phyloP scores from a whole-genome alignment of 2,888 invertebrate species.

The Anarsia innoxiella region DNA sequence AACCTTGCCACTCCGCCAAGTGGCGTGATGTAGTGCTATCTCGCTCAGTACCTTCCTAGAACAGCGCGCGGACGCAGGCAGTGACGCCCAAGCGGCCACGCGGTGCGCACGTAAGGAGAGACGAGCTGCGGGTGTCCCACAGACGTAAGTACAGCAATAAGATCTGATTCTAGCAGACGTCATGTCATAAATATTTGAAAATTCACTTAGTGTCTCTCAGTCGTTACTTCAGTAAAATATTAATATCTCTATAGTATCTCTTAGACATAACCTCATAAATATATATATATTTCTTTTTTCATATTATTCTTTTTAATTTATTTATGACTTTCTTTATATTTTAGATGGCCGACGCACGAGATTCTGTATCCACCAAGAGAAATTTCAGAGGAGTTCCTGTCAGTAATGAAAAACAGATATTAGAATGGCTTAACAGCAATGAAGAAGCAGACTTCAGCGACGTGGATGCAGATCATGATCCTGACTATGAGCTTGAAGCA shows the following conservation, averaged over 20 bases:
- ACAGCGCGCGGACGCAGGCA: too few species aligned
- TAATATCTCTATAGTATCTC: not conserved
- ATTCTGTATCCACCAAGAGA: not conserved
- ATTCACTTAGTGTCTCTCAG: too few species aligned
- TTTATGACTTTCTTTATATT: not conserved
- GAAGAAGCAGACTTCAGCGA: conserved; percentile 2
- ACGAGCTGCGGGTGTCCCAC: too few species aligned
- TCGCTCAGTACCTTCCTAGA: too few species aligned
- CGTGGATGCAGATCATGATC: not conserved
- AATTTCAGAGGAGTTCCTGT: not conserved
- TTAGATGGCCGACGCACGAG: not conserved
- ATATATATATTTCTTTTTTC: not conserved
- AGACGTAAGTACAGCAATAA: too few species aligned
- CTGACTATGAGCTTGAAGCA: not conserved
- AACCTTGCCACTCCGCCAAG: too few species aligned
- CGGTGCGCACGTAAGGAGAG: too few species aligned
- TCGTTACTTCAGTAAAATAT: too few species aligned
- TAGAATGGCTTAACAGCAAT: not conserved
- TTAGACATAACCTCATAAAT: not conserved
- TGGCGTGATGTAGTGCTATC: too few species aligned
- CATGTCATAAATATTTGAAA: too few species aligned
- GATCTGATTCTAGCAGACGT: too few species aligned
- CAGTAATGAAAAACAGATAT: not conserved
- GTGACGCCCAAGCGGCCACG: too few species aligned
- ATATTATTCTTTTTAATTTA: not conserved